phyloP scores from a whole-genome alignment of 2,113 vertebrate species.

The Stigmatopora argus region DNA sequence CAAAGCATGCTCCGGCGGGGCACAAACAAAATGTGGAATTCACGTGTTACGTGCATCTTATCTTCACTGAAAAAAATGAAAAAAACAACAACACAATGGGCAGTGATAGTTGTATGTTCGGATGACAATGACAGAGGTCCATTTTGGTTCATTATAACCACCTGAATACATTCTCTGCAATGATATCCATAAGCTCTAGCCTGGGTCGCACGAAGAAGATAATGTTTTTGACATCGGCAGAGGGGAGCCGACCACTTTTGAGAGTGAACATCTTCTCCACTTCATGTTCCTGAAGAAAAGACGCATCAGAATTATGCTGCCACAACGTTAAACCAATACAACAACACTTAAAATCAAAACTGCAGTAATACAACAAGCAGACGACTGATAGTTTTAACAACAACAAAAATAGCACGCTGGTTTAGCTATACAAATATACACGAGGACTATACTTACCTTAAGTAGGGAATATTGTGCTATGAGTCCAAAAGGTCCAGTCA shows the following conservation, averaged over 20 bases:
- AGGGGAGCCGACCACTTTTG: conserved; percentile 82
- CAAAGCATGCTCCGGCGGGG: conserved; percentile 90
- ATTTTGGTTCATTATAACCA: conserved; percentile 36
- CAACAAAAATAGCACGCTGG: background rate
- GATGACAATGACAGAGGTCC: background rate
- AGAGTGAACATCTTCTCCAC: conserved; percentile 99
- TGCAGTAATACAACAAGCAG: too few species aligned
- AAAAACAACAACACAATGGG: background rate
- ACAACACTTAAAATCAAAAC: too few species aligned
- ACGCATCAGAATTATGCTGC: background rate
- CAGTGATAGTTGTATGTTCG: background rate
- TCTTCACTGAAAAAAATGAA: conserved; percentile 75
- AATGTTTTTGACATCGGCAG: conserved; percentile 91
- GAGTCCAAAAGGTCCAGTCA: conserved; percentile 93
- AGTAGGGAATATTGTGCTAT: conserved; percentile 94
- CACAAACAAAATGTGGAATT: conserved; percentile 95
- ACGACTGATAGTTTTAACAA: background rate
- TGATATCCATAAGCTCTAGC: conserved; percentile 94
- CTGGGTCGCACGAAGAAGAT: conserved; percentile 94
- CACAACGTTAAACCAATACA: background rate
- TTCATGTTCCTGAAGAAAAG: conserved; percentile 85
- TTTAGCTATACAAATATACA: background rate
- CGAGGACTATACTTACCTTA: conserved; percentile 72
- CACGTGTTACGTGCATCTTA: conserved; percentile 77
- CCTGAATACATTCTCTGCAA: conserved; percentile 89